These are phyloP conservation scores for Sicus ferrugineus DNA, from an alignment of 2,888 invertebrate species.

Conservation along the genomic window DNA sequence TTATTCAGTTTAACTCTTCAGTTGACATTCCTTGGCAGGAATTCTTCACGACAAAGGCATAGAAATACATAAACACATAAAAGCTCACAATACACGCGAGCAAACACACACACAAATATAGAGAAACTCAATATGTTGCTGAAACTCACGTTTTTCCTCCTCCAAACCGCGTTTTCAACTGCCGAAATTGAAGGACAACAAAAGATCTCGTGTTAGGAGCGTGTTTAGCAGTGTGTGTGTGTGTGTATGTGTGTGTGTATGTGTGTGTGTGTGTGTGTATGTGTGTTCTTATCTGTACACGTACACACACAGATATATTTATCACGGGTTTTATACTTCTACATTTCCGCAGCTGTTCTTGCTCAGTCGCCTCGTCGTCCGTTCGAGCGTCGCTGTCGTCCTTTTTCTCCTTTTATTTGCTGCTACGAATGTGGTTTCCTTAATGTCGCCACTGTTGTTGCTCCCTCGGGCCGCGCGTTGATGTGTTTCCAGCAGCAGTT, in stretches of 20 bases:
- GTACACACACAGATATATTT: too few species aligned
- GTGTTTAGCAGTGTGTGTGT: background rate
- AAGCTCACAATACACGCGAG: constrained; percentile 8
- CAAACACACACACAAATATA: constrained; percentile 13
- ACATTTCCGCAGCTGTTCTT: too few species aligned
- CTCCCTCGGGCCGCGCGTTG: background rate
- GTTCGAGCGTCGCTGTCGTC: background rate
- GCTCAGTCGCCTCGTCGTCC: constrained; percentile 9
- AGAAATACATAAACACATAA: constrained; percentile 8
- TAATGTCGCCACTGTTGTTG: background rate
- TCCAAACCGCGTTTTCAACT: too few species aligned
- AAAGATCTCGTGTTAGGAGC: too few species aligned
- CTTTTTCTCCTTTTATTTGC: background rate
- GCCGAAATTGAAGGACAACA: too few species aligned
- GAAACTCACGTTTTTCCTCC: too few species aligned
- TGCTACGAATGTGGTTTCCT: background rate
- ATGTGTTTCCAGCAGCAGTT: too few species aligned
- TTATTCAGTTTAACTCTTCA: background rate
- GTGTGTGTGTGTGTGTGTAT: background rate
- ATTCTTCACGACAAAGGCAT: constrained; percentile 4
- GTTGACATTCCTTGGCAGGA: constrained; percentile 4
- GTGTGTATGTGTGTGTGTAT: background rate
- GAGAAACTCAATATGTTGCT: too few species aligned
- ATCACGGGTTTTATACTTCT: too few species aligned
- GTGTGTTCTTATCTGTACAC: background rate